These are phyloP conservation scores for Caenorhabditis brenneri DNA, from an alignment of 1,140 invertebrate genomes.

Conservation along the genomic window DNA sequence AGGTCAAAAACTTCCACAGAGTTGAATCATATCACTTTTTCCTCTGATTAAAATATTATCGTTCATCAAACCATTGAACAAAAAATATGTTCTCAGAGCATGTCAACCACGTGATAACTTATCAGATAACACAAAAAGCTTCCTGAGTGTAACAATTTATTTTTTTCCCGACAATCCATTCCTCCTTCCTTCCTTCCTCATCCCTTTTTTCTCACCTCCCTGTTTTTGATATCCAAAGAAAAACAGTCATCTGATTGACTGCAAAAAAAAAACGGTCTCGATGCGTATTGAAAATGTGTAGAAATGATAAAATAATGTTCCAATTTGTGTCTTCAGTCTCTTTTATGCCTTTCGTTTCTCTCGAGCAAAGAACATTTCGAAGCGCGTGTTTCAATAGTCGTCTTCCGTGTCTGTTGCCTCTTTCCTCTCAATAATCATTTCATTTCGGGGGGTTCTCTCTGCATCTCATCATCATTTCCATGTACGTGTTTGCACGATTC, in stretches of 20 bases:
- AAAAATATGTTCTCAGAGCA: background rate
- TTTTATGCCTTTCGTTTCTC: background rate
- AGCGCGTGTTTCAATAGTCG: slow-evolving; percentile 39
- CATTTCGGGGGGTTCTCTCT: background rate
- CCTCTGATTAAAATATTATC: too few relatives aligned
- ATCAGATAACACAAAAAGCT: background rate
- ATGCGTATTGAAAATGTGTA: too few relatives aligned
- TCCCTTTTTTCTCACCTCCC: too few relatives aligned
- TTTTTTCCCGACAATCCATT: background rate
- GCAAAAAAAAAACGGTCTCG: background rate
- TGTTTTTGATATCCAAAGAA: too few relatives aligned
- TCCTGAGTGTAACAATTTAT: background rate
- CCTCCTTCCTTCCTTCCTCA: too few relatives aligned
- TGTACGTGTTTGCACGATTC: slow-evolving; percentile 38
- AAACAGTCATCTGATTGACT: slow-evolving; percentile 23
- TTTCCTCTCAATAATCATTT: background rate
- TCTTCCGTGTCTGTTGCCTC: background rate
- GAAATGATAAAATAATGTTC: slow-evolving; percentile 33
- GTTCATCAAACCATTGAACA: background rate
- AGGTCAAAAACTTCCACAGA: too few relatives aligned
- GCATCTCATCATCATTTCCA: slow-evolving; percentile 37
- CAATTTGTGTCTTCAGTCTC: slow-evolving; percentile 35
- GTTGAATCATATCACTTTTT: too few relatives aligned
- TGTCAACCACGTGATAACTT: background rate
- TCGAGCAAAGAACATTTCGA: slow-evolving; percentile 40